phyloP scores from a whole-genome alignment of 2,113 vertebrate genomes.

The Porphyrio hochstetteri region DNA sequence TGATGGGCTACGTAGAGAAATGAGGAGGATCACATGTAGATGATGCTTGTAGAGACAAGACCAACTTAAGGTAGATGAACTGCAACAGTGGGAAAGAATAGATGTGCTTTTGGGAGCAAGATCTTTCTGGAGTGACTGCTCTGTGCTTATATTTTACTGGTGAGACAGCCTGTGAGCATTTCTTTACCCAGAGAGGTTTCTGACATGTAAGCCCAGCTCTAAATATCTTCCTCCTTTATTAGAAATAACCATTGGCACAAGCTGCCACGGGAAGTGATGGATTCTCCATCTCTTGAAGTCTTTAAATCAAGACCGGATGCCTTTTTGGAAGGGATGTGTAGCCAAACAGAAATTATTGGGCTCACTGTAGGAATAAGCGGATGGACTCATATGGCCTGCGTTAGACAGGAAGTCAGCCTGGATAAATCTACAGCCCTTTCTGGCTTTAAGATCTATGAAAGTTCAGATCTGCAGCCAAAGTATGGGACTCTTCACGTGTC shows the following conservation, averaged over 20 bases:
- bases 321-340: background rate
- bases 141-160: background rate
- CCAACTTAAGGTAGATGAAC: background rate
- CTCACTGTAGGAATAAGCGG: background rate
- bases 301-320: conserved; percentile 59
- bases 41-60: background rate
- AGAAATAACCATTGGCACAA: conserved; percentile 41
- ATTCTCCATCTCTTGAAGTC: conserved; percentile 56
- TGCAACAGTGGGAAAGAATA: background rate
- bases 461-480: conserved; percentile 60
- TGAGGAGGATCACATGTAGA: too few species aligned
- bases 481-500: background rate
- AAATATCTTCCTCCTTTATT: conserved; percentile 37
- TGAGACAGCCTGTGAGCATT: background rate
- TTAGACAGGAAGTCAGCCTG: conserved; percentile 53
- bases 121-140: background rate
- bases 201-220: background rate
- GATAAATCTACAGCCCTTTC: conserved; percentile 54
- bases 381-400: conserved; percentile 47
- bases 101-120: background rate
- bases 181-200: background rate
- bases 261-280: conserved; percentile 59
- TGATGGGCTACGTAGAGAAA: background rate
- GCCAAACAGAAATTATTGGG: background rate
- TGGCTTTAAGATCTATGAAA: background rate